Conservation (phyloP, 2,797 vertebrate species). For the Hirundo rustica region DNA sequence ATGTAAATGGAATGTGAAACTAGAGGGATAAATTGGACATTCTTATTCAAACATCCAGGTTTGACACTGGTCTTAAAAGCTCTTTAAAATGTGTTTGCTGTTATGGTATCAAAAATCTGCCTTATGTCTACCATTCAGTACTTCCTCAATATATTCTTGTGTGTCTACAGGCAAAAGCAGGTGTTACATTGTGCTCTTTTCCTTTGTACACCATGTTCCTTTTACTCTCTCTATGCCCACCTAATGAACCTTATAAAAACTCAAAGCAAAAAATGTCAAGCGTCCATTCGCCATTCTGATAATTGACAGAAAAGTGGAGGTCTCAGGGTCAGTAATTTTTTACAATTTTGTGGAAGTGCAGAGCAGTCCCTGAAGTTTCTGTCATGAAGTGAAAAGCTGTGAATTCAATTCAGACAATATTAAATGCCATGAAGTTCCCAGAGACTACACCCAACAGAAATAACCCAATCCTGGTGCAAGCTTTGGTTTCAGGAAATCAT, state of each 20-base stretch:
- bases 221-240: not conserved
- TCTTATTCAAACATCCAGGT: not conserved
- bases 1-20: not conserved
- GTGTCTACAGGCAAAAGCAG: not conserved
- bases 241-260: not conserved
- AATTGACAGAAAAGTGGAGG: not conserved
- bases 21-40: not conserved
- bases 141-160: not conserved
- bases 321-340: not conserved
- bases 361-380: not conserved
- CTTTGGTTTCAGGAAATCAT: not conserved
- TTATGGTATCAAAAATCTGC: not conserved
- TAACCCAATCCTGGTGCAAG: accelerated
- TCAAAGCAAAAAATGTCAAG: not conserved
- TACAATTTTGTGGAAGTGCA: not conserved
- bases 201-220: not conserved
- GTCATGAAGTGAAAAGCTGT: not conserved
- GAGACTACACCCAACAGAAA: not conserved
- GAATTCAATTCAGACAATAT: not conserved
- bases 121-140: not conserved
- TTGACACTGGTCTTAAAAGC: not conserved
- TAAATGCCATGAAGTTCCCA: not conserved
- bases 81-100: not conserved
- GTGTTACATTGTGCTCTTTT: not conserved
- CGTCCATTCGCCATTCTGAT: accelerated